A percentile compares a stretch with the other conserved stretches of the same genome.
Conservation (phyloP, 92 coral and sea anemone genomes). For the Epizoanthus rinbou region DNA sequence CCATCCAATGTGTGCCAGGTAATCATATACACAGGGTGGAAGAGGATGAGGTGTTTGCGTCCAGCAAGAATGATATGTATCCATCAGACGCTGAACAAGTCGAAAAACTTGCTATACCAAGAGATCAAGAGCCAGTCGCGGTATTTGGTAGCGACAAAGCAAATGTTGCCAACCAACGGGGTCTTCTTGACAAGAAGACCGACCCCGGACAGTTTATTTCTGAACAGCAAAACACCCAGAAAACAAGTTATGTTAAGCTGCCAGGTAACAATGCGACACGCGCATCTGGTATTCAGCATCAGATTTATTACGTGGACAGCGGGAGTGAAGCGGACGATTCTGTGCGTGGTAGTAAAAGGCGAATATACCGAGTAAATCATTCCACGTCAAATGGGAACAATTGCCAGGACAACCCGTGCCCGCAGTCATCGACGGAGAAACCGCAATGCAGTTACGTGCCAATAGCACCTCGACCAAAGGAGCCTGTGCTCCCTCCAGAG, state of each 20-base stretch:
- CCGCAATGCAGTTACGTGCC: constrained; percentile 17
- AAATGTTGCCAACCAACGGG: neutral
- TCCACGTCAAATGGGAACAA: neutral
- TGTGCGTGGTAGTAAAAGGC: constrained; percentile 7
- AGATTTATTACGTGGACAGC: constrained; percentile 29
- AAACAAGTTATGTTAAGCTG: no score
- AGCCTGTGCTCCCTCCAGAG: constrained; percentile 32
- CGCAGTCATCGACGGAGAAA: no score
- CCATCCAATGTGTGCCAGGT: no score
- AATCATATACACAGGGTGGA: no score
- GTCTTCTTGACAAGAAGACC: neutral
- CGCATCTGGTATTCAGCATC: constrained; percentile 18
- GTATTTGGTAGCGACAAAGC: neutral
- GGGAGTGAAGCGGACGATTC: neutral
- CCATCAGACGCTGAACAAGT: no score
- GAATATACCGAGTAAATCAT: constrained; percentile 20
- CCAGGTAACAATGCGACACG: neutral
- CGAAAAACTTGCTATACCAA: no score
- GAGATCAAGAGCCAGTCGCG: no score
- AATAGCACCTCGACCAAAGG: constrained; percentile 41
- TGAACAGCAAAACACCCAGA: neutral
- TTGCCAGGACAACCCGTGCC: constrained; percentile 1
- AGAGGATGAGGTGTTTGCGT: no score
- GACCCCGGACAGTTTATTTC: neutral
- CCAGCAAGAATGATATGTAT: no score